Conservation (phyloP, 1,140 invertebrate species). For the Trichomalopsis sarcophagae region DNA sequence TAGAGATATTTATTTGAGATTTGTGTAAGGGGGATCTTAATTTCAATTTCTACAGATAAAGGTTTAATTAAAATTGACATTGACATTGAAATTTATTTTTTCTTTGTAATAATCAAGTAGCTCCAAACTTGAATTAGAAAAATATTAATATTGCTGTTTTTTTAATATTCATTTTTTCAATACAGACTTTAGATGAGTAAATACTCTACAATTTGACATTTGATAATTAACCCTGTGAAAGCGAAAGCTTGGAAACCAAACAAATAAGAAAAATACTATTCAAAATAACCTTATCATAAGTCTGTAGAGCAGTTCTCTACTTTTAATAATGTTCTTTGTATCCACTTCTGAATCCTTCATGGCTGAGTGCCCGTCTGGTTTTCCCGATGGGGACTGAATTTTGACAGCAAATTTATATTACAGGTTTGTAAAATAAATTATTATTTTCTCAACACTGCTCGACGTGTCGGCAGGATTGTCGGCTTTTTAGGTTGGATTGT, state of each 20-base stretch:
- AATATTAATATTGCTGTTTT: no score
- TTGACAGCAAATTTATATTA: conserved; percentile 50
- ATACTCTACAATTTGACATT: neutral
- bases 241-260: neutral
- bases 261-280: conserved; percentile 20
- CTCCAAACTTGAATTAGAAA: no score
- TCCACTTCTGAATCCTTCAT: conserved; percentile 81
- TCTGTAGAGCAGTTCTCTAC: conserved; percentile 87
- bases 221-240: neutral
- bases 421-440: conserved; percentile 17
- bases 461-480: neutral
- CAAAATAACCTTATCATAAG: conserved; percentile 87
- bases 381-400: conserved; percentile 58
- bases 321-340: conserved; percentile 86
- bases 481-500: conserved; percentile 15
- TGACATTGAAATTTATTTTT: neutral
- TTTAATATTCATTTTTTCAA: neutral
- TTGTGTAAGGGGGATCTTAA: neutral
- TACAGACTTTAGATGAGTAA: conserved; percentile 6
- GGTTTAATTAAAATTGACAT: conserved; percentile 7
- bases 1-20: conserved; percentile 15
- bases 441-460: conserved; percentile 43
- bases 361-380: conserved; percentile 10
- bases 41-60: conserved; percentile 14
- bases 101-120: neutral